Percentiles rank a stretch among this genome's conserved stretches.
Evolutionary conservation across 2,888 invertebrate species (phyloP).

Genomic region (Drosophila neotestacea): DNA sequence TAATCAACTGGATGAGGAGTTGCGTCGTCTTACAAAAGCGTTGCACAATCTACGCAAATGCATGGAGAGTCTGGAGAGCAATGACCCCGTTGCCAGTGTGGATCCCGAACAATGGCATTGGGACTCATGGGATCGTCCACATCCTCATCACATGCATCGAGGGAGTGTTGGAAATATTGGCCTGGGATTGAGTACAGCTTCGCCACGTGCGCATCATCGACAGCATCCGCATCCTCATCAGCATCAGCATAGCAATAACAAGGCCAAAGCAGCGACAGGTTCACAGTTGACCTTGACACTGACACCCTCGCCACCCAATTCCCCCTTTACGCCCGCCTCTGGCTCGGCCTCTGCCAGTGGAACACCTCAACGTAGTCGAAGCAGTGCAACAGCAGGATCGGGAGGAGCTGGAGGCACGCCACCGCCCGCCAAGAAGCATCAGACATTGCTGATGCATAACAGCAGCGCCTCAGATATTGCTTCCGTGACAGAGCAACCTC

Average conservation of each 20-base stretch:
- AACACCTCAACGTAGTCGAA: slow-evolving; percentile 81
- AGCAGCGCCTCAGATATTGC: slow-evolving; percentile 40
- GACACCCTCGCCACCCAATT: slow-evolving; percentile 85
- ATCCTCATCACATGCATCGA: slow-evolving; percentile 82
- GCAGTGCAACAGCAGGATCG: slow-evolving; percentile 37
- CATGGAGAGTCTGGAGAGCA: slow-evolving; percentile 73
- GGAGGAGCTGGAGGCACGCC: slow-evolving; percentile 86
- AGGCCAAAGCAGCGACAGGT: slow-evolving; percentile 45
- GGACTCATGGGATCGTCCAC: slow-evolving; percentile 95
- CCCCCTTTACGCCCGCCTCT: slow-evolving; percentile 80
- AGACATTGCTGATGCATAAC: slow-evolving; percentile 86
- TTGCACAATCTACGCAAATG: slow-evolving; percentile 94
- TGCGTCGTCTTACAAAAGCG: slow-evolving; percentile 92
- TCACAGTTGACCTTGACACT: slow-evolving; percentile 82
- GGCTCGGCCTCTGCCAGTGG: slow-evolving; percentile 66
- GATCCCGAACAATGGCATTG: slow-evolving; percentile 89
- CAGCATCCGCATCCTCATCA: slow-evolving; percentile 41
- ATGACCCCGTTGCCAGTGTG: slow-evolving; percentile 22
- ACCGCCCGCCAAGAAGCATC: slow-evolving; percentile 91
- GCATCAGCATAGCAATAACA: slow-evolving; percentile 35
- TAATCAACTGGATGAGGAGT: slow-evolving; percentile 91
- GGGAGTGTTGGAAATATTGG: slow-evolving; percentile 83
- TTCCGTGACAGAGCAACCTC: slow-evolving; percentile 46
- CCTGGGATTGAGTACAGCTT: slow-evolving; percentile 68
- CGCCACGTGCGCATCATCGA: slow-evolving; percentile 82